Conservation (phyloP, 2,113 vertebrate species). For the Elanus axillaris region DNA sequence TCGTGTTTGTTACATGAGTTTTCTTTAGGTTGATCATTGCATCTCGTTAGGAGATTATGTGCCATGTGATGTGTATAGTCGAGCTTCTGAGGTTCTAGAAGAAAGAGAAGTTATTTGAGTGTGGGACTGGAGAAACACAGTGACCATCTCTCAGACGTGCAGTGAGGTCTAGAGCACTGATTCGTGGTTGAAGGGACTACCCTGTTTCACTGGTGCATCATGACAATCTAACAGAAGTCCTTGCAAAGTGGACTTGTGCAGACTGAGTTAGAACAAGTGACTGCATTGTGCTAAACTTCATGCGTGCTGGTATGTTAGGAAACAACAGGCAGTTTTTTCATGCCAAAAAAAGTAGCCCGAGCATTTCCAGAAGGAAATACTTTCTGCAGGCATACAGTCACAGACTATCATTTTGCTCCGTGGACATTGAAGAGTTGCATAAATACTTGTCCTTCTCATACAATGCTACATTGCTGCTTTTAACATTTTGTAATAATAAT, state of each 20-base stretch:
- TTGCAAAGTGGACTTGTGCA: background rate
- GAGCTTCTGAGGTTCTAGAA: background rate
- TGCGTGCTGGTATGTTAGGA: background rate
- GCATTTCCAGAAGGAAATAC: background rate
- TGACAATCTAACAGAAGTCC: background rate
- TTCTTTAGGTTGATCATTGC: background rate
- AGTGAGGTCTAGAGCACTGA: background rate
- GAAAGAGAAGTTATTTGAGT: background rate
- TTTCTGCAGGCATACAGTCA: background rate
- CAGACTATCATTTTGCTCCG: background rate
- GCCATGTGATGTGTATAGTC: background rate
- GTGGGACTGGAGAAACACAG: background rate
- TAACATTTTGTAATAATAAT: background rate
- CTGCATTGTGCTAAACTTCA: background rate
- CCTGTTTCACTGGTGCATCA: background rate
- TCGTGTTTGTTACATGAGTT: background rate
- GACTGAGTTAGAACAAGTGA: background rate
- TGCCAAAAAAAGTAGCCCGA: background rate
- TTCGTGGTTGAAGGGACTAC: background rate
- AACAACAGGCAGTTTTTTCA: background rate
- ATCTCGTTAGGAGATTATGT: background rate
- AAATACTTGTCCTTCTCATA: background rate
- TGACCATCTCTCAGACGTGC: background rate
- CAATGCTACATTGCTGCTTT: background rate
- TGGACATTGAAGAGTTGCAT: background rate